Evolutionary conservation across 2,113 vertebrate genomes (phyloP).

Genomic region (Corydoras sp.): DNA sequence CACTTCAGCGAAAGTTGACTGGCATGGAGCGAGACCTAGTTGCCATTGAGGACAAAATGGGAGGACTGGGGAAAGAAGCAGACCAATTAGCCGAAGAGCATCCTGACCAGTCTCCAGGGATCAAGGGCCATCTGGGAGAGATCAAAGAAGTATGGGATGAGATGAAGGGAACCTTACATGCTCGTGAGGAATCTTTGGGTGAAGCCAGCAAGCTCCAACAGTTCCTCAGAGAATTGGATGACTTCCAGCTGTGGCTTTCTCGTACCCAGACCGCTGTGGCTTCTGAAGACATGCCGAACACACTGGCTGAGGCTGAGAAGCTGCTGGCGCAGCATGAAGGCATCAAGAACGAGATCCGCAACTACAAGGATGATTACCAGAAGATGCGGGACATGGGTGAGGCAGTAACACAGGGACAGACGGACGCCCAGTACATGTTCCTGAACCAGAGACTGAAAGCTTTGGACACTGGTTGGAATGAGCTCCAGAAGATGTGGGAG

Average conservation of each 20-base stretch:
- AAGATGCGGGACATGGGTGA: constrained; percentile 99
- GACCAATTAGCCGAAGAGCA: constrained; percentile 86
- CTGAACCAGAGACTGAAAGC: constrained; percentile 91
- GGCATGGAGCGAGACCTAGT: constrained; percentile 96
- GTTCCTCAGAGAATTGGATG: constrained; percentile 92
- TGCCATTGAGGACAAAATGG: constrained; percentile 92
- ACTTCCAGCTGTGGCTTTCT: constrained; percentile 98
- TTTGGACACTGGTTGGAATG: constrained; percentile 95
- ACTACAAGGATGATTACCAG: constrained; percentile 98
- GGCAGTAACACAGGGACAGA: constrained; percentile 96
- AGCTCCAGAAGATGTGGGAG: constrained; percentile 99
- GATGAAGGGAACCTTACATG: constrained; percentile 92
- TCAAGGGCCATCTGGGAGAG: constrained; percentile 83
- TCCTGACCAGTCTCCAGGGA: constrained; percentile 87
- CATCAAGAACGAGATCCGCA: constrained; percentile 94
- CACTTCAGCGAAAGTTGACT: constrained; percentile 93
- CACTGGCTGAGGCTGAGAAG: constrained; percentile 89
- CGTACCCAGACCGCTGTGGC: constrained; percentile 95
- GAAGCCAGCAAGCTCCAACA: constrained; percentile 98
- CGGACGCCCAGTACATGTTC: constrained; percentile 98
- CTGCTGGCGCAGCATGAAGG: constrained; percentile 92
- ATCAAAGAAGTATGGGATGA: constrained; percentile 92
- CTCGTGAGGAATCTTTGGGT: constrained; percentile 90
- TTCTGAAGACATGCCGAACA: constrained; percentile 97
- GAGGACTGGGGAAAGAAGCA: constrained; percentile 88